Percentiles rank a stretch among this genome's conserved stretches.
phyloP scores from a whole-genome alignment of 2,113 vertebrate species.

The Hiodon tergisus region DNA sequence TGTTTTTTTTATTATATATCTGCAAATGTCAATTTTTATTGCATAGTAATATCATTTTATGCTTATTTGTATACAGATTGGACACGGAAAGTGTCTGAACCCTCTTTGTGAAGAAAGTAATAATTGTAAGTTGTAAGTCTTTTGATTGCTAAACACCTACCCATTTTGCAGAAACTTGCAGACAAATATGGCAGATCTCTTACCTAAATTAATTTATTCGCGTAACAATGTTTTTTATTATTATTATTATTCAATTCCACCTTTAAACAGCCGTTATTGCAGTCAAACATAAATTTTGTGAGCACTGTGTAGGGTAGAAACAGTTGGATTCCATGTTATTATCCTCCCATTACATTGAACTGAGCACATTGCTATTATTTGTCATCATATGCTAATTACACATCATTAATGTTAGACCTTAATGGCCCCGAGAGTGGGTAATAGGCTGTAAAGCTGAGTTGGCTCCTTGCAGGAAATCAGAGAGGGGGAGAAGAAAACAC shows the following conservation, averaged over 20 bases:
- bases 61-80: too few species aligned
- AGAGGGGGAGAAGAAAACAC: conserved; percentile 59
- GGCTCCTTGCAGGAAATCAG: conserved; percentile 57
- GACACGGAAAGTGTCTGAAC: too few species aligned
- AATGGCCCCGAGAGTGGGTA: conserved; percentile 74
- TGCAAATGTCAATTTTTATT: too few species aligned
- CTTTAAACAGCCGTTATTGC: conserved; percentile 56
- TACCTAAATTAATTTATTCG: conserved; percentile 61
- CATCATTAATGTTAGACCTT: conserved; percentile 90
- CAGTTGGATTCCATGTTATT: conserved; percentile 84
- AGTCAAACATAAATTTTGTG: conserved; percentile 63
- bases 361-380: conserved; percentile 83
- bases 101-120: too few species aligned
- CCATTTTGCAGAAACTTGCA: too few species aligned
- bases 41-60: too few species aligned
- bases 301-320: conserved; percentile 61
- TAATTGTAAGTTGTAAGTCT: too few species aligned
- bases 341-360: conserved; percentile 79
- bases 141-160: too few species aligned
- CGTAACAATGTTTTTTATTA: conserved; percentile 33
- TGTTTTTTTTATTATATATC: not conserved
- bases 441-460: conserved; percentile 71
- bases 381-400: conserved; percentile 96
- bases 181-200: too few species aligned
- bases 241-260: conserved; percentile 51